These are phyloP conservation scores for Cecidostiba fungosa DNA, from an alignment of 2,888 invertebrate species.

Conservation along the genomic window DNA sequence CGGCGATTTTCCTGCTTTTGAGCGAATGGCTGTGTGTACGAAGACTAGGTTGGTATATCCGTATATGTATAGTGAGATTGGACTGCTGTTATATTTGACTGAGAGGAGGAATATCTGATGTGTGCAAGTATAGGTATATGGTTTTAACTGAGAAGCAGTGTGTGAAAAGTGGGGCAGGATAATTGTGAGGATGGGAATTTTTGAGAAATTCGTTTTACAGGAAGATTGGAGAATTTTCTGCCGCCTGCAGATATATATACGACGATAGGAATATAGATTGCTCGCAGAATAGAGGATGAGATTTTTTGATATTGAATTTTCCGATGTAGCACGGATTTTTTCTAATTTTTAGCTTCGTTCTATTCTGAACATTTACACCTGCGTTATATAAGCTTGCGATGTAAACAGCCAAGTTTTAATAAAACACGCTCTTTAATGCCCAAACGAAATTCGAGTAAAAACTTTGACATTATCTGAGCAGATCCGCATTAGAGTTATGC, in stretches of 20 bases:
- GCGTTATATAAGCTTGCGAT: no score
- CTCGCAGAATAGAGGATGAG: neutral
- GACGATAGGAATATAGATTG: no score
- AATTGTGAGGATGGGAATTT: slow-evolving; percentile 13
- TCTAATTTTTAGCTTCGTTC: neutral
- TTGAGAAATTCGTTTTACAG: neutral
- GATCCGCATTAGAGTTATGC: slow-evolving; percentile 23
- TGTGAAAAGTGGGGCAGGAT: slow-evolving; percentile 5
- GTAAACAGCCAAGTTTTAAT: neutral
- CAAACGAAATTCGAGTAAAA: neutral
- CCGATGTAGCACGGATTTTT: neutral
- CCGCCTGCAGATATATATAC: no score
- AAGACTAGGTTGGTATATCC: neutral
- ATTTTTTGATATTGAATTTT: neutral
- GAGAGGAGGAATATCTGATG: neutral
- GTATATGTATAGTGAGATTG: neutral
- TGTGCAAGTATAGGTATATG: no score
- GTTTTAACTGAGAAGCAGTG: neutral
- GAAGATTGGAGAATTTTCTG: neutral
- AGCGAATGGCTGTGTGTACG: neutral
- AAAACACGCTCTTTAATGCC: neutral
- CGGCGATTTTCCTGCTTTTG: slow-evolving; percentile 41
- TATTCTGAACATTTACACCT: neutral
- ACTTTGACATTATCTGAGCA: slow-evolving; percentile 18
- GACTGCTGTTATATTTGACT: neutral